Percentiles rank a stretch among this genome's conserved stretches.
Evolutionary conservation across 2,797 vertebrate genomes (phyloP).

Genomic region (Hozukius guyotensis): DNA sequence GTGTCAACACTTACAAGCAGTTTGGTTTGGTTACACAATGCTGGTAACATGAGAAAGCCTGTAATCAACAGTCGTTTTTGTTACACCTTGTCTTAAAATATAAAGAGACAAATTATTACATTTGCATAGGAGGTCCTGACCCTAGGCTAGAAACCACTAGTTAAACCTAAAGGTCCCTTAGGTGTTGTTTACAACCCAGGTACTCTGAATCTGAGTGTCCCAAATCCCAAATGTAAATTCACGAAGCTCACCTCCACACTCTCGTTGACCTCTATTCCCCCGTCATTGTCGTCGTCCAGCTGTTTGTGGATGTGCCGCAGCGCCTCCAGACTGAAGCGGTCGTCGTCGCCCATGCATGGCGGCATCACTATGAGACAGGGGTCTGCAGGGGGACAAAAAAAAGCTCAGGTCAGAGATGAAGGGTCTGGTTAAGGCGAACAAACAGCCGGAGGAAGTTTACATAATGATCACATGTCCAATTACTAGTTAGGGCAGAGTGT

Average conservation of each 20-base stretch:
- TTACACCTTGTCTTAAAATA: not conserved
- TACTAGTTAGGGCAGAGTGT: not conserved
- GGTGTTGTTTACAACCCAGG: not conserved
- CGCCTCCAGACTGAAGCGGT: constrained; percentile 94
- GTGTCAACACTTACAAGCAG: not conserved
- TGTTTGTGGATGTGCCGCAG: constrained; percentile 97
- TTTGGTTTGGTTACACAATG: not conserved
- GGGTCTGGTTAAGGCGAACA: not conserved
- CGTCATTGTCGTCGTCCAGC: constrained; percentile 98
- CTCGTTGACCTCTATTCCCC: constrained; percentile 98
- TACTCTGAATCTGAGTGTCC: not conserved
- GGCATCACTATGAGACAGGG: constrained; percentile 90
- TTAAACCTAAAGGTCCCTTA: not conserved
- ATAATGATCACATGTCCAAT: not conserved
- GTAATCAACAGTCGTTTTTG: not conserved
- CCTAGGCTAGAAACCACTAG: not conserved
- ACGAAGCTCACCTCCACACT: constrained; percentile 92
- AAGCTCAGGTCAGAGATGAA: not conserved
- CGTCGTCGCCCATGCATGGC: constrained; percentile 92
- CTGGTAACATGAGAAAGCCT: not conserved
- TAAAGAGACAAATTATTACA: not conserved
- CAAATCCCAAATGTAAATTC: rapidly evolving
- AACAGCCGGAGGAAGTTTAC: not conserved
- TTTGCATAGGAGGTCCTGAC: not conserved
- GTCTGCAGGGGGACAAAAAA: constrained; percentile 75